Conservation (phyloP, 2,888 invertebrate genomes). For the Drosophila macrospina region DNA sequence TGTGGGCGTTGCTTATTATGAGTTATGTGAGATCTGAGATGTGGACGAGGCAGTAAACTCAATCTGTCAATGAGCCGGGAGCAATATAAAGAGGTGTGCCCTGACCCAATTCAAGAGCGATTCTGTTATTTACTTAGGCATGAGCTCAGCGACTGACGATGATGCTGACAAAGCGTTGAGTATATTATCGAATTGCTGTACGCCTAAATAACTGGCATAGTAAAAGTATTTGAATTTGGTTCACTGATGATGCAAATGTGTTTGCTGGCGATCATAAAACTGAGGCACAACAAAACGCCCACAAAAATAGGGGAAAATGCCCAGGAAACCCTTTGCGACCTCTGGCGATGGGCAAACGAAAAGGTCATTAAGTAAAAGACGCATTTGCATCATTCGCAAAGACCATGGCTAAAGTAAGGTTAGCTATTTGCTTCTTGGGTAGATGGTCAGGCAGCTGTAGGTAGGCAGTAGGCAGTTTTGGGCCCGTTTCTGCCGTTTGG, state of each 20-base stretch:
- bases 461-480: constrained; percentile 1
- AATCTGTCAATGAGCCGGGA: constrained; percentile 53
- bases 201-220: constrained; percentile 27
- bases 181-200: constrained; percentile 33
- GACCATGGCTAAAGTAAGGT: constrained; percentile 37
- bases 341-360: constrained; percentile 17
- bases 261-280: constrained; percentile 30
- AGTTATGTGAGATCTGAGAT: constrained; percentile 50
- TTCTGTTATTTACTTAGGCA: constrained; percentile 65
- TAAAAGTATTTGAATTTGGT: constrained; percentile 41
- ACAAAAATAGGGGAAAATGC: constrained; percentile 15
- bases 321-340: constrained; percentile 47
- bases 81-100: constrained; percentile 73
- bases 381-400: constrained; percentile 63
- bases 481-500: constrained; percentile 4
- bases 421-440: constrained; percentile 12
- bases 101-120: constrained; percentile 64
- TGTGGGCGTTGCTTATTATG: constrained; percentile 70
- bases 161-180: constrained; percentile 46
- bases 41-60: constrained; percentile 36
- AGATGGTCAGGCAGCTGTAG: constrained; percentile 23
- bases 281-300: constrained; percentile 50
- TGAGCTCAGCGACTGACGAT: constrained; percentile 57
- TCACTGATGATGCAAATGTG: constrained; percentile 46
- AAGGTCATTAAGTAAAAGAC: constrained; percentile 49